Conservation (phyloP, 2,888 invertebrate species). For the Alsophila aescularia region DNA sequence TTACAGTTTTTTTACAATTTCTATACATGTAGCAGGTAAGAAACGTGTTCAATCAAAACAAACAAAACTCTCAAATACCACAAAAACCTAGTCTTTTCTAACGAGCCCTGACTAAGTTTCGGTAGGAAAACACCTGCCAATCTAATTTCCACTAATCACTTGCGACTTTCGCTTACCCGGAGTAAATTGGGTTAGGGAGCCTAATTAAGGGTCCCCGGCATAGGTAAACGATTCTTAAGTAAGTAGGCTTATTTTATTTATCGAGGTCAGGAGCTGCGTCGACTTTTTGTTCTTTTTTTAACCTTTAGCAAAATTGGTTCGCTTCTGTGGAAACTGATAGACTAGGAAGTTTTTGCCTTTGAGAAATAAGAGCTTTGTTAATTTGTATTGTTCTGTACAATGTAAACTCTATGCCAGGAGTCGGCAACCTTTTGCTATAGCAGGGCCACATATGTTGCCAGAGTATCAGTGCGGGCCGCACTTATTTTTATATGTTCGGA, state of each 20-base stretch:
- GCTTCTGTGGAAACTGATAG: background rate
- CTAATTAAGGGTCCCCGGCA: constrained; percentile 47
- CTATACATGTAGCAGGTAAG: no score
- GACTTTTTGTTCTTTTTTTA: constrained; percentile 21
- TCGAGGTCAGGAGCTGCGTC: constrained; percentile 16
- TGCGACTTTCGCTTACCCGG: constrained; percentile 36
- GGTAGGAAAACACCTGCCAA: constrained; percentile 34
- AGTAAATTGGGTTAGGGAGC: constrained; percentile 44
- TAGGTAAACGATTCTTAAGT: constrained; percentile 42
- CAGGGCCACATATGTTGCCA: no score
- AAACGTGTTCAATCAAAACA: no score
- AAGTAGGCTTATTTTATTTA: constrained; percentile 45
- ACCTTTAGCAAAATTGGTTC: constrained; percentile 7
- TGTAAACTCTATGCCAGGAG: background rate
- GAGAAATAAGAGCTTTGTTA: no score
- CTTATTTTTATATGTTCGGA: no score
- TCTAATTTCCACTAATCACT: constrained; percentile 41
- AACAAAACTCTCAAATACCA: no score
- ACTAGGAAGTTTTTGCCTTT: no score
- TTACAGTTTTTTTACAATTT: no score
- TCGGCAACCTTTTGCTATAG: no score
- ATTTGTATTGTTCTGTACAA: no score
- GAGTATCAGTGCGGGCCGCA: no score
- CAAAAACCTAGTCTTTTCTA: background rate
- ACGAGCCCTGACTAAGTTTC: constrained; percentile 22